These are phyloP conservation scores for Drosophila barbarae DNA, from an alignment of 2,888 invertebrate species.

Conservation along the genomic window DNA sequence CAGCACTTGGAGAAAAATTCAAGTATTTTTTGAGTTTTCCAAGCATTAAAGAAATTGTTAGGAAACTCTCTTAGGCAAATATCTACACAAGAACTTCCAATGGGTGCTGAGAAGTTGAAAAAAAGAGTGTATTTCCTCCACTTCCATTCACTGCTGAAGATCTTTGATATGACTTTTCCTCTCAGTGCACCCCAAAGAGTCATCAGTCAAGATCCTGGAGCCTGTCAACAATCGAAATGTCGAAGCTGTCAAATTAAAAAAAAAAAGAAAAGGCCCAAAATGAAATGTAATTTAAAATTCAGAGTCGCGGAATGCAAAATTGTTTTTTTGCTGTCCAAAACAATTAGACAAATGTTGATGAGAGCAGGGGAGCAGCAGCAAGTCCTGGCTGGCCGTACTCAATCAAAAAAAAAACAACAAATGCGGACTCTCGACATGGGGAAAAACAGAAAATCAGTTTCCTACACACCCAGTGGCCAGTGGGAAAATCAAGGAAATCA, in stretches of 20 bases:
- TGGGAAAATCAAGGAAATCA: background rate
- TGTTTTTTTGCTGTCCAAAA: constrained; percentile 50
- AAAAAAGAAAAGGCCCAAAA: constrained; percentile 34
- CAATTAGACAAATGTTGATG: constrained; percentile 27
- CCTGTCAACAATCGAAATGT: constrained; percentile 63
- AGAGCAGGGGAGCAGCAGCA: constrained; percentile 3
- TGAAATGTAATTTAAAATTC: constrained; percentile 31
- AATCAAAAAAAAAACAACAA: constrained; percentile 15
- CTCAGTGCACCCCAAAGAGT: background rate
- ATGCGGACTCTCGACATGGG: background rate
- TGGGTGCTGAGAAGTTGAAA: too few species aligned
- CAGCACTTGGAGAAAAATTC: background rate
- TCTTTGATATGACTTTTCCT: too few species aligned
- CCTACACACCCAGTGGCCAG: background rate
- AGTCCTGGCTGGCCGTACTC: constrained; percentile 1
- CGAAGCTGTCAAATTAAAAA: constrained; percentile 59
- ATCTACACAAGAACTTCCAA: too few species aligned
- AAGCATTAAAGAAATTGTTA: too few species aligned
- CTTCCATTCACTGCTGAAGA: too few species aligned
- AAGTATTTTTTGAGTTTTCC: background rate
- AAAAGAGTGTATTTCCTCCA: too few species aligned
- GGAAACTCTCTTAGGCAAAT: too few species aligned
- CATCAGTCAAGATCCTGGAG: constrained; percentile 21
- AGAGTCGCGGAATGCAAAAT: constrained; percentile 31
- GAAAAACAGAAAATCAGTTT: constrained; percentile 20